phyloP scores from a whole-genome alignment of 1,140 invertebrate species.

The Trichonephila clavipes region DNA sequence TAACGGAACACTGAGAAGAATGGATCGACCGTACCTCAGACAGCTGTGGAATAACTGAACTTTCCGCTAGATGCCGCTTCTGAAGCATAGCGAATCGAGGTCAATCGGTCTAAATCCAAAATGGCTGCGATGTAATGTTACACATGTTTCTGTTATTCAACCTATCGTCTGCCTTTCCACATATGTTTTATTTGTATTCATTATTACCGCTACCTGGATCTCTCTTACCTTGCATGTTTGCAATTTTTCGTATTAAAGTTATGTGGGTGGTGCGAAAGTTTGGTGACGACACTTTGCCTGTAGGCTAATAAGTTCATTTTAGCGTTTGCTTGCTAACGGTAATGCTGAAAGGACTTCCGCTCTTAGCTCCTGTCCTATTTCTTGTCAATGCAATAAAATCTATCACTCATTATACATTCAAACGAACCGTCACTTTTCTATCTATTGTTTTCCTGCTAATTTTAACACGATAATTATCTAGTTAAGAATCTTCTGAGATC shows the following conservation, averaged over 20 bases:
- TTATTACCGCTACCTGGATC: neutral
- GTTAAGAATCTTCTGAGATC: neutral
- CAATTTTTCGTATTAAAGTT: slow-evolving; percentile 36
- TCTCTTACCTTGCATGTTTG: slow-evolving; percentile 1
- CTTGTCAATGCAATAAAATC: slow-evolving; percentile 3
- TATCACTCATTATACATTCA: neutral
- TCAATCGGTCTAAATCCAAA: slow-evolving; percentile 65
- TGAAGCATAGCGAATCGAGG: slow-evolving; percentile 59
- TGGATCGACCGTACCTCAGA: neutral
- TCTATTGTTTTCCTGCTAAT: slow-evolving; percentile 9
- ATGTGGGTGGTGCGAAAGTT: slow-evolving; percentile 52
- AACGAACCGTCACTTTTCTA: neutral
- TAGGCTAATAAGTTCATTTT: neutral
- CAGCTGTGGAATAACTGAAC: slow-evolving; percentile 39
- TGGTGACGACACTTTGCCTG: slow-evolving; percentile 1
- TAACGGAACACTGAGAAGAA: slow-evolving; percentile 4
- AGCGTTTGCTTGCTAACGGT: slow-evolving; percentile 8
- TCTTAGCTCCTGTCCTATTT: slow-evolving; percentile 36
- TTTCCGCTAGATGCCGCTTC: slow-evolving; percentile 70
- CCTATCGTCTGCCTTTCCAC: slow-evolving; percentile 35
- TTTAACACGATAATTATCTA: neutral
- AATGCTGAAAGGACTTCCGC: slow-evolving; percentile 22
- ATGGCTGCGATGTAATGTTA: slow-evolving; percentile 47
- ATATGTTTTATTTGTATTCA: slow-evolving; percentile 8
- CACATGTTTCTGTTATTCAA: slow-evolving; percentile 45